These are phyloP conservation scores for Ginglymostoma cirratum DNA, from an alignment of 2,113 vertebrate species.

Conservation along the genomic window DNA sequence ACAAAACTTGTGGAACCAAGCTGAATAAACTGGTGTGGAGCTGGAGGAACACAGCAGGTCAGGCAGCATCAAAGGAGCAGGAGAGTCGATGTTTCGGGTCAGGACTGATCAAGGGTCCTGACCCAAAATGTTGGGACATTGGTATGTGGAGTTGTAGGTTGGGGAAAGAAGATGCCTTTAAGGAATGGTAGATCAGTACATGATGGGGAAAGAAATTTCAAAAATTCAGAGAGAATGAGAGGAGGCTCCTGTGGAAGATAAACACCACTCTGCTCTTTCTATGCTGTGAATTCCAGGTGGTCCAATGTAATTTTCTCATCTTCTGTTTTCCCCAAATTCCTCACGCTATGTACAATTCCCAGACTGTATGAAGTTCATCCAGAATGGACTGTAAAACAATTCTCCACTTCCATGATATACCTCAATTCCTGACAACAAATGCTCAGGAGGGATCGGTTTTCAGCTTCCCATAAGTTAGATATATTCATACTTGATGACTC, in stretches of 20 bases:
- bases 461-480: not conserved
- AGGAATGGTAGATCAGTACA: not conserved
- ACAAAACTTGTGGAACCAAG: not conserved
- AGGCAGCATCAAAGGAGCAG: no score
- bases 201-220: not conserved
- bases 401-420: not conserved
- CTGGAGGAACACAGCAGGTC: no score
- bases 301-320: not conserved
- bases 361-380: not conserved
- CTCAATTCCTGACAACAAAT: not conserved
- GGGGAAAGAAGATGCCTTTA: not conserved
- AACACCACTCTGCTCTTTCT: not conserved
- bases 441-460: not conserved
- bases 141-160: not conserved
- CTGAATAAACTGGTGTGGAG: not conserved
- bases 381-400: not conserved
- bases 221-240: not conserved
- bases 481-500: not conserved
- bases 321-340: not conserved
- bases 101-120: no score
- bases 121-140: no score
- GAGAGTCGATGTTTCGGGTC: no score
- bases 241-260: not conserved
- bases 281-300: not conserved
- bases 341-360: not conserved